Conservation (phyloP, 2,113 vertebrate genomes). For the Notiomystis cincta region DNA sequence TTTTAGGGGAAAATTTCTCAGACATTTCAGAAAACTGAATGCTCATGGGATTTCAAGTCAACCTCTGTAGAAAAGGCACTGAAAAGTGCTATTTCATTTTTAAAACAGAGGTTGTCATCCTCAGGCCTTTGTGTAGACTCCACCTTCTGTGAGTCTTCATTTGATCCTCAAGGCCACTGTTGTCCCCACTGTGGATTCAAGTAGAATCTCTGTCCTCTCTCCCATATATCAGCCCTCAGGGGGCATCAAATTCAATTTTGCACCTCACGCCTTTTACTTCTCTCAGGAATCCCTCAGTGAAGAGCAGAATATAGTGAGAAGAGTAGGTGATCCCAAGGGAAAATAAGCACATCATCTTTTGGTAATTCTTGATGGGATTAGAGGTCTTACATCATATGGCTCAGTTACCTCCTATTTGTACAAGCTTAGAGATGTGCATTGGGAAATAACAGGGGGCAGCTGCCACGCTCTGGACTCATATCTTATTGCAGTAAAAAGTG, state of each 20-base stretch:
- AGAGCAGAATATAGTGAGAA: background rate
- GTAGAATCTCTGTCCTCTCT: background rate
- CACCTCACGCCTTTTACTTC: background rate
- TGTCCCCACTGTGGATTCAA: background rate
- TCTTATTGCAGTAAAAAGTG: background rate
- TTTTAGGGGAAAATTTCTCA: background rate
- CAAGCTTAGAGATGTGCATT: background rate
- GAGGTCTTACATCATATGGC: background rate
- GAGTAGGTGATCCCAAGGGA: background rate
- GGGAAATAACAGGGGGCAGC: constrained; percentile 3
- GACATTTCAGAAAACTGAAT: background rate
- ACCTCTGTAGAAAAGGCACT: background rate
- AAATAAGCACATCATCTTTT: background rate
- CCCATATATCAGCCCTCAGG: background rate
- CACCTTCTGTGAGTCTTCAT: background rate
- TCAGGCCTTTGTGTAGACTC: background rate
- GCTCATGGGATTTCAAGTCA: background rate
- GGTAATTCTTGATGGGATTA: background rate
- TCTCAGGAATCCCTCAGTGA: background rate
- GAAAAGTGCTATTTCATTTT: background rate
- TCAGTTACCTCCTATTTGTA: background rate
- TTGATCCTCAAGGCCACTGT: background rate
- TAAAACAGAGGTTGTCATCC: background rate
- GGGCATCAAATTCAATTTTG: background rate
- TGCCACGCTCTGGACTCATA: background rate